Base-by-base conservation (phyloP, 2,888 invertebrate genomes). In the Hyposoter didymator region DNA sequence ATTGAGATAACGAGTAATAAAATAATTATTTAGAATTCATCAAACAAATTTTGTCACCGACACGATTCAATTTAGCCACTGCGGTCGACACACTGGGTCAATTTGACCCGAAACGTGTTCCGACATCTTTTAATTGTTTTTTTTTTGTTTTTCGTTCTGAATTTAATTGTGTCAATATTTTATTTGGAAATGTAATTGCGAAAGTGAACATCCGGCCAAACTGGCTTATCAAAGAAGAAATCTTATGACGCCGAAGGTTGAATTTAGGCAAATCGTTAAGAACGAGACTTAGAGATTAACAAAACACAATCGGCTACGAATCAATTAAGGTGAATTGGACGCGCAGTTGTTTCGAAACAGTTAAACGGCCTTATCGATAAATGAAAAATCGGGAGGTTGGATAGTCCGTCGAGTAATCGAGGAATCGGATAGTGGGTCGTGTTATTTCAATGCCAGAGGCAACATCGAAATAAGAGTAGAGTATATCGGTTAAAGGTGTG, bases 401-500 rank as follows among this genome's bases (percentile, higher is more conserved):
- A 67, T n/a, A 22, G 17, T 55, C 28, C 3, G 62, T 12, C 19
- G 64, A 35, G 43, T 17, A 78, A 78, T 70, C 59, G 14, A 52
- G 12, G 74, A 55, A 72, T 72, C 52, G 73, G 67, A 78, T 78
- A 78, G 66, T 72, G 39, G 72, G 59, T 79, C 73, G 69, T 32
- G 70, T 52, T 79, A 49, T 76, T 76, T 81, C 70, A 76, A 76
- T 78, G 84, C 80, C 80, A 70, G 35, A 66, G 55, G 66, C 66
- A 73, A 72, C 66, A 55, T 67, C 72, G 76, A 84, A 76, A 75
- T 72, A 76, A 72, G 79, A 84, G 70, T 76, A 79, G 5, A 80
- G 47, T 75, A 75, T 47, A 70, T 78, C 84, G 80, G 69, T 66
- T 69, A 74, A 84, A 84, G 76, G 84, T 84, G 76, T 76, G 84